Evolutionary conservation across 2,888 invertebrate genomes (phyloP), one percentile per base, ranked within the genome.

Genomic region (Orthonychiurus folsomi): DNA sequence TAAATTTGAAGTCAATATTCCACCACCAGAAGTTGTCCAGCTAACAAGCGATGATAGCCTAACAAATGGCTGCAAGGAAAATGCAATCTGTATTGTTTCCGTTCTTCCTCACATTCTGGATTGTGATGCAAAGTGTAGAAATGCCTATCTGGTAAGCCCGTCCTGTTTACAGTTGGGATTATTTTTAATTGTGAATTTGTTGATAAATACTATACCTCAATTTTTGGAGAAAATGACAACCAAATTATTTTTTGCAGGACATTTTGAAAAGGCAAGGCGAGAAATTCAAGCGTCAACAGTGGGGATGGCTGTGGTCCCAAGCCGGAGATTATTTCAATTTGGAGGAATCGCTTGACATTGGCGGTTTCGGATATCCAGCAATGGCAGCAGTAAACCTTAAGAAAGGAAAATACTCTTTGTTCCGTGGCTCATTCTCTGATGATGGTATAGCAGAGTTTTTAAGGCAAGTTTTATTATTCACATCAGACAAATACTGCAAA

Each of bases 281-380:
- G 63, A 92, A 92, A 76, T 96, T 87, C 80, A 96, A 95, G 81
- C 87, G 56, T 5, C 63, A 69, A 23, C 56, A 59, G 21, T 74
- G 73, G 75, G 81, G 82, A 65, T 97, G 96, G 95, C 81, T 91
- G 15, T 99, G 99, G 99, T 79, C 90, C 1, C 96, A 97, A 77
- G 96, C 93, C 52, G 89, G 86, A 12, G 82, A 87, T 1, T 96
- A 99, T 77, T 77, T 81, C 0, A 83, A 86, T 0, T 77, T 99
- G 21, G 99, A 99, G 77, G 86, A 86, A 67, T 85, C 92, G 0
- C 78, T 99, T 47, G 97, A 93, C 76, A 88, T 99, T 70, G 99
- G 99, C 67, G 99, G 86, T 3, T 99, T 99, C 78, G 99, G 99
- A 12, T 99, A 99, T 78, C 99, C 99, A 1, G 96, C 97, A 1